A percentile compares a stretch with the other conserved stretches of the same genome.
Conservation (phyloP, 1,140 invertebrate species). For the Camponotus pennsylvanicus region DNA sequence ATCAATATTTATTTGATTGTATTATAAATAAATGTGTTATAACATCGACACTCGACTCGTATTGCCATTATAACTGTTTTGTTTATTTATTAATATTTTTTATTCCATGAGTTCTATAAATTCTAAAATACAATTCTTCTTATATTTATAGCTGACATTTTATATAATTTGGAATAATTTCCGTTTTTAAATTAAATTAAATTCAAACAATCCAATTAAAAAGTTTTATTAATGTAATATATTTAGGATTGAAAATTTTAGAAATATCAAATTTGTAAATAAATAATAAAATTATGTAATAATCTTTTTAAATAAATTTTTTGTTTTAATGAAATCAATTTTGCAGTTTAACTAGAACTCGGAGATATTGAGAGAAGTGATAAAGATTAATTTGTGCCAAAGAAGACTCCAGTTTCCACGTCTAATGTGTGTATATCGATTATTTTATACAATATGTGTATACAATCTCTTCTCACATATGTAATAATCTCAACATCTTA, state of each 20-base stretch:
- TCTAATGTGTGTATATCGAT: slow-evolving; percentile 42
- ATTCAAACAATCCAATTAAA: background rate
- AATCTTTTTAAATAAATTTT: background rate
- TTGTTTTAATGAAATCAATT: slow-evolving; percentile 33
- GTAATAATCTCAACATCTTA: background rate
- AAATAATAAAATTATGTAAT: background rate
- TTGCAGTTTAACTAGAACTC: background rate
- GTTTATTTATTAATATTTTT: background rate
- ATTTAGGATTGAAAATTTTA: background rate
- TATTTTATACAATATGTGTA: background rate
- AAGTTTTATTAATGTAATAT: slow-evolving; percentile 5
- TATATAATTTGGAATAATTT: background rate
- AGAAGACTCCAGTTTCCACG: slow-evolving; percentile 19
- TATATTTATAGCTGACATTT: background rate
- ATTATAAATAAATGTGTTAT: too few relatives aligned
- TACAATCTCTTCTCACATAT: background rate
- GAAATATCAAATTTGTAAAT: slow-evolving; percentile 7
- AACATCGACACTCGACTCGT: too few relatives aligned
- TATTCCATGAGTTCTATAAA: background rate
- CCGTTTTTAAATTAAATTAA: slow-evolving; percentile 8
- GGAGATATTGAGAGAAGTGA: background rate
- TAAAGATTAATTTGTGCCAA: background rate
- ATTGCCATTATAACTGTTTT: too few relatives aligned
- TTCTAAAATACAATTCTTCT: background rate
- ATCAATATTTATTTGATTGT: too few relatives aligned